These are phyloP conservation scores for Xenopus borealis DNA, from an alignment of 2,113 vertebrate genomes.

Conservation along the genomic window DNA sequence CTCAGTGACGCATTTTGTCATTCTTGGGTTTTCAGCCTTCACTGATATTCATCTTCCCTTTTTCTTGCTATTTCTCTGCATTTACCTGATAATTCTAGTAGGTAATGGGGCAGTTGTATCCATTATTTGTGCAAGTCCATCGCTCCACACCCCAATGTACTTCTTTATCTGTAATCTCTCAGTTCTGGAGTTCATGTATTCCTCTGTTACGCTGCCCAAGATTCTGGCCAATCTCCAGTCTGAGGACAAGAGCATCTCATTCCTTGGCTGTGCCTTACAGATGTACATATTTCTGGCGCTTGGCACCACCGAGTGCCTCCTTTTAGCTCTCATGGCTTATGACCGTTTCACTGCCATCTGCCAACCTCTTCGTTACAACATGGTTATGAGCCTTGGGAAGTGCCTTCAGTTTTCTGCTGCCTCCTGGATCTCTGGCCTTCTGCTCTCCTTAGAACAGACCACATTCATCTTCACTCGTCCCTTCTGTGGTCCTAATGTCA, in stretches of 20 bases:
- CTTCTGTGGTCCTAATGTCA: conserved; percentile 18
- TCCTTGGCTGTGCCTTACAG: conserved; percentile 10
- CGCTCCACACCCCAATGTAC: conserved; percentile 14
- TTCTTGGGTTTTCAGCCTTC: conserved; percentile 27
- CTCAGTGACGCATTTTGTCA: conserved; percentile 10
- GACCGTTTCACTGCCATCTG: conserved; percentile 14
- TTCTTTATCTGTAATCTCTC: conserved; percentile 31
- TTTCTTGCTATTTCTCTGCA: conserved; percentile 4
- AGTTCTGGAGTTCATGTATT: conserved; percentile 9
- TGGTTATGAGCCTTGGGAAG: background rate
- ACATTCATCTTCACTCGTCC: conserved; percentile 1
- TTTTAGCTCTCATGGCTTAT: conserved; percentile 24
- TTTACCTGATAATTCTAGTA: conserved; percentile 6
- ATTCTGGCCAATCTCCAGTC: conserved; percentile 1
- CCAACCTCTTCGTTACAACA: background rate
- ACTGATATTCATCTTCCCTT: background rate
- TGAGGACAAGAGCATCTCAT: conserved; percentile 3
- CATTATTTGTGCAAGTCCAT: background rate
- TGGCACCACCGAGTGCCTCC: conserved; percentile 16
- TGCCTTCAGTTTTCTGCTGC: background rate
- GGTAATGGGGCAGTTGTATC: background rate
- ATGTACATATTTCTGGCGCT: conserved; percentile 8
- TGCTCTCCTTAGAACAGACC: conserved; percentile 9
- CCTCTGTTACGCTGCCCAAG: conserved; percentile 16
- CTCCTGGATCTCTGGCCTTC: background rate